These are phyloP conservation scores for Beris morrisii DNA, from an alignment of 2,888 invertebrate species.

Conservation along the genomic window DNA sequence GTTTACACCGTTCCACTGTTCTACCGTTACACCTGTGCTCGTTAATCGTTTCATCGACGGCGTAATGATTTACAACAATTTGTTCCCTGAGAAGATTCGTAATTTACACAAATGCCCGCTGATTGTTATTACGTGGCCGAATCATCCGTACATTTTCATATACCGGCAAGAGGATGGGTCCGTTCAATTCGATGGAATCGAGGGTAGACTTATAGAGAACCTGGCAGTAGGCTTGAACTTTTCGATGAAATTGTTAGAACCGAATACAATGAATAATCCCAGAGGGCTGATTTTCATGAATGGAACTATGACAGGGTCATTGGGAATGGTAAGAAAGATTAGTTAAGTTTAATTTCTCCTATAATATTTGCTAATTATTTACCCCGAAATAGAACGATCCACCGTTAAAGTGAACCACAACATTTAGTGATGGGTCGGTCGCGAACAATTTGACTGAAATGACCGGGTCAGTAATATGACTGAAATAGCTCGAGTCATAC, in stretches of 20 bases:
- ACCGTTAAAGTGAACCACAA: no score
- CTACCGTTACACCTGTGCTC: neutral
- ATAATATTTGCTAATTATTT: no score
- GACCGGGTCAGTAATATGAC: no score
- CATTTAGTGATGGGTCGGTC: no score
- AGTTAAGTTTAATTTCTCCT: no score
- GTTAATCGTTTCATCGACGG: constrained; percentile 9
- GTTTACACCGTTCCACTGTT: constrained; percentile 1
- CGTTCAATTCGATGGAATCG: constrained; percentile 45
- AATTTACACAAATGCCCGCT: constrained; percentile 31
- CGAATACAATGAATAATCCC: constrained; percentile 34
- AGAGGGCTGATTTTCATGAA: constrained; percentile 38
- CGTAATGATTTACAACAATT: neutral
- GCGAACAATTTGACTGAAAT: no score
- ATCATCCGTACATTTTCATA: constrained; percentile 29
- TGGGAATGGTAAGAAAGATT: constrained; percentile 41
- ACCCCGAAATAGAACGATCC: no score
- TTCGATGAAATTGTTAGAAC: constrained; percentile 42
- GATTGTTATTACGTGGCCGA: constrained; percentile 22
- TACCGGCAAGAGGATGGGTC: neutral
- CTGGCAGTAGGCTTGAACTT: constrained; percentile 45
- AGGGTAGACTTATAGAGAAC: constrained; percentile 46
- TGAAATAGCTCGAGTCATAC: no score
- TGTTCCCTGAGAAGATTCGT: constrained; percentile 21
- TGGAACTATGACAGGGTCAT: constrained; percentile 43